Base-by-base conservation (phyloP, 2,888 invertebrate genomes). In the Scelioninae gen. 2 region DNA sequence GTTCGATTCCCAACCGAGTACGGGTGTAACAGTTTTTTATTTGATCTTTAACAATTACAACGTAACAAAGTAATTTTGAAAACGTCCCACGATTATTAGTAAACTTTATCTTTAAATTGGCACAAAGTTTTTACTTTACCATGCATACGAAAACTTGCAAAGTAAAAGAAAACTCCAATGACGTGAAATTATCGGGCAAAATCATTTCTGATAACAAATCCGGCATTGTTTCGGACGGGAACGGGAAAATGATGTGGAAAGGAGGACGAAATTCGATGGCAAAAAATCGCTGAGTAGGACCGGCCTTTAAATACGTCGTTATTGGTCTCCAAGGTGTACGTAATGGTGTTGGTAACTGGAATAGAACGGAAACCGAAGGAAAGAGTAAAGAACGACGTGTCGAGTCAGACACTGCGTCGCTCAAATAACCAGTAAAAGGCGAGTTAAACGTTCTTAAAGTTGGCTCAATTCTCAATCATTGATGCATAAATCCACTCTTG, bases 351-450 rank as follows among this genome's bases (percentile, higher is more conserved):
- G 45, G 64, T 33, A 64, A 64, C 35, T 37, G 16, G 45, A 28
- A 64, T 33, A 22, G 53, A 45, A 53, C 53, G 35, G 53, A 53
- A 35, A 19, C 18, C 53, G 64, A 45, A 45, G 39, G 52, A 64
- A 64, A 48, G 63, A 48, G 43, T 58, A 57, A 57, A 58, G 48
- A 67, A 67, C 58, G 67, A 57, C 55, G 67, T 57, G 67, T 67
- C 67, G 48, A 57, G 67, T 57, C 57, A 58, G 57, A 50, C 67
- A 58, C 57, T 57, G 67, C 41, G 50, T 58, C 67, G 50, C 50
- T 67, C 67, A 67, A 67, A 67, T 57, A 57, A 57, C 48, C 50
- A 48, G 67, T 58, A 67, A 67, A 67, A 67, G 58, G 33, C 41
- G 22, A 67, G 41, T 58, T 67, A 50, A 57, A 67, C 50, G 58